Percentiles rank a stretch among this genome's conserved stretches.
These are phyloP conservation scores for Chelmon rostratus DNA, from an alignment of 2,797 vertebrate genomes.

Conservation along the genomic window DNA sequence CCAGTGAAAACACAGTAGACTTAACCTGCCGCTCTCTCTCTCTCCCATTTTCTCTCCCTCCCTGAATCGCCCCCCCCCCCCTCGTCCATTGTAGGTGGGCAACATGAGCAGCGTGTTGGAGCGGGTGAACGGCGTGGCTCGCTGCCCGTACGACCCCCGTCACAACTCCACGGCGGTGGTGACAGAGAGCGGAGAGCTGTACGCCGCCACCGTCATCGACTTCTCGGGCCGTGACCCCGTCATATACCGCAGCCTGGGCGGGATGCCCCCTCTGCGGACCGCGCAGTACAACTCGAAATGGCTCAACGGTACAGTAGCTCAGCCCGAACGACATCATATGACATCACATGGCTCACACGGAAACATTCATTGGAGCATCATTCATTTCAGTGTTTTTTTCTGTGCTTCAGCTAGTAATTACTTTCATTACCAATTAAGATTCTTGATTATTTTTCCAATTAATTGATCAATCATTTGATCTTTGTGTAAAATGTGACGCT, in stretches of 20 bases:
- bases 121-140: conserved; percentile 95
- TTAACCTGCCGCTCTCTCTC: background rate
- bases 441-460: too few relatives aligned
- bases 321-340: rapidly evolving
- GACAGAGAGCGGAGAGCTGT: conserved; percentile 95
- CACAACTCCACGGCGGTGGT: conserved; percentile 98
- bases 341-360: background rate
- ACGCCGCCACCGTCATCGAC: conserved; percentile 97
- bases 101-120: conserved; percentile 94
- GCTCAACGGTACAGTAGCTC: conserved; percentile 92
- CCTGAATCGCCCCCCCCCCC: background rate
- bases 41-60: background rate
- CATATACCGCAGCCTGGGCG: conserved; percentile 98
- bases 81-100: conserved; percentile 86
- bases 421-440: too few relatives aligned
- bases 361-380: background rate
- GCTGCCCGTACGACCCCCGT: conserved; percentile 96
- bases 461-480: too few relatives aligned
- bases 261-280: conserved; percentile 94
- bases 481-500: background rate
- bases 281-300: conserved; percentile 99
- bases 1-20: background rate
- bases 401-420: too few relatives aligned
- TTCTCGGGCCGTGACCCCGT: conserved; percentile 98
- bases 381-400: background rate